These are phyloP conservation scores for Teleogryllus occipitalis DNA, from an alignment of 1,140 invertebrate genomes.

Conservation along the genomic window DNA sequence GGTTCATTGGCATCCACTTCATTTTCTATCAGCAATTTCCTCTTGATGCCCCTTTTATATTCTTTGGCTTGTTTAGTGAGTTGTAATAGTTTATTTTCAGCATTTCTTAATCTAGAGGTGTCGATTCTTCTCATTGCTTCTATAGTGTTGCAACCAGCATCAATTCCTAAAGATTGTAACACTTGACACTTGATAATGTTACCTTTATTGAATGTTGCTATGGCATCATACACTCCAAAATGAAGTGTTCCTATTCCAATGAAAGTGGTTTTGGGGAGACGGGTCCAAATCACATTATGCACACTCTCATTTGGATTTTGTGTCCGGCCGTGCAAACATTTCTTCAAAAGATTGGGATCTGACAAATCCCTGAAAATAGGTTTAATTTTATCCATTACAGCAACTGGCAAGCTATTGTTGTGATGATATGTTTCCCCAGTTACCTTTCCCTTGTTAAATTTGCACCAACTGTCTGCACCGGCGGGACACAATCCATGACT, in stretches of 20 bases:
- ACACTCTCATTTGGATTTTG: slow-evolving; percentile 26
- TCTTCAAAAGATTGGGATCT: slow-evolving; percentile 20
- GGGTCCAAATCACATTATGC: slow-evolving; percentile 23
- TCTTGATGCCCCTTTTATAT: slow-evolving; percentile 18
- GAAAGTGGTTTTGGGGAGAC: slow-evolving; percentile 25
- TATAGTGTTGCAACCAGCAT: slow-evolving; percentile 5
- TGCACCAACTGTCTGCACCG: slow-evolving; percentile 30
- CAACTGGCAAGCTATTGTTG: slow-evolving; percentile 16
- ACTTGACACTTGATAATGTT: slow-evolving; percentile 22
- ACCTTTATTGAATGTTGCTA: slow-evolving; percentile 21
- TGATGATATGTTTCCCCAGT: slow-evolving; percentile 20
- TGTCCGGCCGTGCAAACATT: slow-evolving; percentile 23
- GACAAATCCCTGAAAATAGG: slow-evolving; percentile 22
- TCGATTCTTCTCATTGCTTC: slow-evolving; percentile 16
- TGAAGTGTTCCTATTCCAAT: slow-evolving; percentile 20
- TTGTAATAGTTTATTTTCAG: slow-evolving; percentile 16
- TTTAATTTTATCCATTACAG: slow-evolving; percentile 23
- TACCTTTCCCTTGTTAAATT: slow-evolving; percentile 28
- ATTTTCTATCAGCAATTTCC: slow-evolving; percentile 11
- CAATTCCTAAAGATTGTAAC: slow-evolving; percentile 21
- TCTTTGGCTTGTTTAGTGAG: slow-evolving; percentile 15
- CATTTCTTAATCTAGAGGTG: slow-evolving; percentile 14
- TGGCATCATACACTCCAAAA: slow-evolving; percentile 22
- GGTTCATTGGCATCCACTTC: not conserved
- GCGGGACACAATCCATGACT: slow-evolving; percentile 28